Base-by-base conservation (phyloP, 92 coral and sea anemone genomes). In the Parazoanthus swiftii region DNA sequence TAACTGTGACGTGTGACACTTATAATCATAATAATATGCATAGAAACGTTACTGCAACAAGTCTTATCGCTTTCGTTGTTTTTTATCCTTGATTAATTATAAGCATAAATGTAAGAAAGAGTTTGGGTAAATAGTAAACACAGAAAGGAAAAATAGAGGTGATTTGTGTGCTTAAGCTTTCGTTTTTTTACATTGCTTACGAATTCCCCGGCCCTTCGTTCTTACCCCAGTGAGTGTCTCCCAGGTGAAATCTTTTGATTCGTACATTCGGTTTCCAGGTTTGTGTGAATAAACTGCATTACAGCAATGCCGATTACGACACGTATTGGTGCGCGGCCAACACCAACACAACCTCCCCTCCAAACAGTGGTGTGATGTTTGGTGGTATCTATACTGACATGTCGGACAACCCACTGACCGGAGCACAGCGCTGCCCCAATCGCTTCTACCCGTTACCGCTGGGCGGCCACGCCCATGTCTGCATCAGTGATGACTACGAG, bases 301-400 rank as follows among this genome's bases (percentile, higher is more conserved):
- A 91, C 88, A 93, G 96, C 74, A 86, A 89, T 88, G 94, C 92
- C 59, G 71, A 88, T 20, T 93, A 91, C 76, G 91, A 92, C 14
- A 75, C 98, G 7, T 95, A 85, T 78, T 95, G 98, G 98, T 95
- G 98, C 82, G 98, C 95, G 0, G 96, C 96, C 6, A 84, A 89
- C 33, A 81, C 91, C 0, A 29, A 37, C 10, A 46, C 88, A 0
- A 92, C 72, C 2, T 81, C 79, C 18, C 85, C 88, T 20, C 93
- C 85, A 0, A 58, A 77, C 85, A 79, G 74, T 15, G 94, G 98
- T 13, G 90, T 91, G 46, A 80, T 95, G 72, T 93, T 95, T 77
- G 98, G 98, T 23, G 98, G 98, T 0, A 92, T 95, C 29, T 95
- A 91, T 90, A 89, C 95, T 20, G 86, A 88, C 16, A 79, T 87